Base-by-base conservation (phyloP, 2,888 invertebrate species). In the Reticulitermes lucifugus region DNA sequence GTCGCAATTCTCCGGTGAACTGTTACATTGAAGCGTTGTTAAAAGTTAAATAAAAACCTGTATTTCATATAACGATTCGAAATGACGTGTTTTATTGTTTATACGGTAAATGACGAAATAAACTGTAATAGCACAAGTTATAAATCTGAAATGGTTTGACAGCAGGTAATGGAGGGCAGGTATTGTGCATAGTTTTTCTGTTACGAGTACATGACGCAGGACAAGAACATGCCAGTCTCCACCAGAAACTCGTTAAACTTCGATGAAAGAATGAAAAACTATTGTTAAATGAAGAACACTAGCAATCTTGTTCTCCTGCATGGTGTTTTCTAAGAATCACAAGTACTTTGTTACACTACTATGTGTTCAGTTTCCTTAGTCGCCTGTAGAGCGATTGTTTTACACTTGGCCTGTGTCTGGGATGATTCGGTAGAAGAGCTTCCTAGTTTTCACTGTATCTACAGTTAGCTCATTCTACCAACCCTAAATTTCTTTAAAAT, bases 261-360 rank as follows among this genome's bases (percentile, higher is more conserved):
- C 25, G n/a, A 25, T 10, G 65, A 65, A 65, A 65, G 65, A 65
- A n/a, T 7, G 65, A 65, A 65, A n/a, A 65, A 65, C n/a, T 14
- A 65, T 65, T 65, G 65, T 65, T 65, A 9, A 65, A 25, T 65
- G 65, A 65, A 65, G 65, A 65, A 65, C 65, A 65, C 65, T 65
- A 14, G 65, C n/a, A 65, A 65, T n/a, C 65, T 25, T 65, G 65
- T 14, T 14, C 12, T 46, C 46, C 55, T 55, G 18, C 55, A 18
- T 55, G 18, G 55, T 65, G n/a, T 65, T 25, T 65, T 65, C 65
- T 25, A 25, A 65, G 65, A 65, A 65, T 65, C 65, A n/a, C 25
- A 65, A 65, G n/a, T 65, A 25, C 25, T n/a, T 25, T 65, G 65
- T 10, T 10, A 55, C 14, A 18, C 22, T 60, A 60, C n/a, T 65